Evolutionary conservation across 2,797 vertebrate genomes (phyloP).

Genomic region (Molossus alvarezi): DNA sequence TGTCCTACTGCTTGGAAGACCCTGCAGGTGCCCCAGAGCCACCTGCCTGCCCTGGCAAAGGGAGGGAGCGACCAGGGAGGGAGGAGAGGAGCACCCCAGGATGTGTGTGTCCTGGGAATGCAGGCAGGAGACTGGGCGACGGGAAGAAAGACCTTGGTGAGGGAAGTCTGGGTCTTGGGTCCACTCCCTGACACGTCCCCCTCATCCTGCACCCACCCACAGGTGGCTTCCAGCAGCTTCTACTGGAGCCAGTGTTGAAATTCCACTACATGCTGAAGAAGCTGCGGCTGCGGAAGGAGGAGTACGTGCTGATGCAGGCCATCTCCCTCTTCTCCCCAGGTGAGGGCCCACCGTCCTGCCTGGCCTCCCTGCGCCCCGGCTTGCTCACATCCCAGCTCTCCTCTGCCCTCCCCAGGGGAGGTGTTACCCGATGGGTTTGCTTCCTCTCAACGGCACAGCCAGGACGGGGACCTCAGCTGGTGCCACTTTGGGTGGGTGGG

Average conservation of each 20-base stretch:
- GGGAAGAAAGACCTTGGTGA: not conserved
- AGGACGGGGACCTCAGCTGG: not conserved
- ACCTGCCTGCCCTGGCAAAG: not conserved
- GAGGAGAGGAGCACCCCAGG: not conserved
- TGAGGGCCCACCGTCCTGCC: conserved; percentile 60
- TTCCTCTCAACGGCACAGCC: not conserved
- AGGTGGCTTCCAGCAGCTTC: conserved; percentile 94
- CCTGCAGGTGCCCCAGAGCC: conserved; percentile 78
- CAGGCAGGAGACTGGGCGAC: not conserved
- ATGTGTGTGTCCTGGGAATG: not conserved
- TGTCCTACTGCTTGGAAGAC: conserved; percentile 88
- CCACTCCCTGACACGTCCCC: not conserved
- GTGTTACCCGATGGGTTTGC: no score
- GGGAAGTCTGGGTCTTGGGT: not conserved
- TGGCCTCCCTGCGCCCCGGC: fast-evolving
- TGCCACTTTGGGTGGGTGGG: not conserved
- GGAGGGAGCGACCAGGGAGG: not conserved
- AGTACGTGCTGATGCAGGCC: conserved; percentile 94
- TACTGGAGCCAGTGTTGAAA: conserved; percentile 92
- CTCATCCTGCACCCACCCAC: fast-evolving
- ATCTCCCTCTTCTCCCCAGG: conserved; percentile 95
- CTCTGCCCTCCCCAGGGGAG: not conserved
- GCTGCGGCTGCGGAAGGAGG: conserved; percentile 91
- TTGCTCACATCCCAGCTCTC: not conserved
- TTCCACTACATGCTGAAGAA: conserved; percentile 93